Base-by-base conservation (phyloP, 2,113 vertebrate genomes). In the Passer montanus region DNA sequence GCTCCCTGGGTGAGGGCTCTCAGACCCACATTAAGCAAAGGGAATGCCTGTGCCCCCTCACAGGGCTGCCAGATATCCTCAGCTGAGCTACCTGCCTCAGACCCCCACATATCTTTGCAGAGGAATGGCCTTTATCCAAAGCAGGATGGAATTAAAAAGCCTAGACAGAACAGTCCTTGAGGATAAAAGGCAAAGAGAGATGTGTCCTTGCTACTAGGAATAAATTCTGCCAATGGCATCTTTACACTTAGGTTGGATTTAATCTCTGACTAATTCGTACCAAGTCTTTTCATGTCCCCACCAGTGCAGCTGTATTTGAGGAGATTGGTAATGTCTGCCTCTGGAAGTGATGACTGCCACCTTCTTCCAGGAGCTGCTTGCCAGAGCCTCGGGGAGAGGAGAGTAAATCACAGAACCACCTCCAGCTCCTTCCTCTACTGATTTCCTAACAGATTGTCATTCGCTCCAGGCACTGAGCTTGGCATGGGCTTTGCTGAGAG, bases 201-300 rank as follows among this genome's bases (percentile, higher is more conserved):
- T 91, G 31, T 81, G 41, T 75, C 68, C 92, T 93, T 0, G 0
- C 47, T 78, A 9, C 76, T 58, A 78, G 90, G 85, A 88, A 60
- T 69, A 75, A 77, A 68, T 84, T 93, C 72, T 96, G 94, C 94
- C 95, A 66, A 67, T 95, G 86, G 53, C 80, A 81, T 84, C 83
- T 70, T 90, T 81, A n/a, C 83, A 15, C 44, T 92, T 70, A 75
- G 37, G 41, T 78, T 81, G 93, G 73, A 68, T 95, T 91, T 92
- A 87, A 75, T 86, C 75, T 97, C 78, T 96, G 92, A 95, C 79
- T 93, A 88, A 90, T 89, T 93, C 33, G 0, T 91, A 95, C 79
- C 88, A 86, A 93, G 83, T 83, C 90, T 88, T 95, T 95, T 95
- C 90, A 94, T 78, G 94, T 80, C 91, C 77, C 53, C 72, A 85